Base-by-base conservation (phyloP, 2,888 invertebrate species). In the Ormia ochracea region DNA sequence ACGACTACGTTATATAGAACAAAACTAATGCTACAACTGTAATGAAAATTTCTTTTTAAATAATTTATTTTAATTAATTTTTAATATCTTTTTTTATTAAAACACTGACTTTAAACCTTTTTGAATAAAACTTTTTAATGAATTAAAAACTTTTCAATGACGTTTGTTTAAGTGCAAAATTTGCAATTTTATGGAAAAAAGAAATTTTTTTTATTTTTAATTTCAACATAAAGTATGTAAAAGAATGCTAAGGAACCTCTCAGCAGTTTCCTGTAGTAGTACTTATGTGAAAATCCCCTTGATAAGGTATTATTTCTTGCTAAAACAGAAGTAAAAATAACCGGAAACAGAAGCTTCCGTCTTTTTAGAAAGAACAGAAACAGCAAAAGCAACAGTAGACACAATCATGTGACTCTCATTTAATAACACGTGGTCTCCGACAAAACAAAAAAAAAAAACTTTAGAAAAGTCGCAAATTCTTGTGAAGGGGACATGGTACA, bases 261-360 rank as follows among this genome's bases (percentile, higher is more conserved):
- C 33, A 12, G 5, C 14, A 45, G 9, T 7, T 28, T 28, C n/a
- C 5, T 33, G 17, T 52, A 50, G 23, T 41, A 52, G 14, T 52
- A n/a, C 33, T 56, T 56, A 12, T 26, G 36, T 48, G 58, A 10
- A 23, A 48, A 61, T 77, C 17, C 9, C n/a, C 36, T 48, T 72
- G 72, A 54, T 66, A 76, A 56, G 61, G 61, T 68, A 50, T 61
- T 48, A 43, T 59, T 45, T 36, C 14, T 38, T 38, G n/a, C 54
- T 36, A 68, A 68, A 68, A 59, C 38, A 59, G 52, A 54, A 28
- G 68, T 21, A 65, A 66, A 56, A 66, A 59, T 43, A 54, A 31
- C 65, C 58, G 72, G 65, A 72, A 73, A 52, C 43, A 59, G 66
- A 72, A 52, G 26, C 70, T 58, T 70, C 63, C 70, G 63, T 17